Evolutionary conservation across 2,797 vertebrate genomes (phyloP).

Genomic region (Crocidura indochinensis): DNA sequence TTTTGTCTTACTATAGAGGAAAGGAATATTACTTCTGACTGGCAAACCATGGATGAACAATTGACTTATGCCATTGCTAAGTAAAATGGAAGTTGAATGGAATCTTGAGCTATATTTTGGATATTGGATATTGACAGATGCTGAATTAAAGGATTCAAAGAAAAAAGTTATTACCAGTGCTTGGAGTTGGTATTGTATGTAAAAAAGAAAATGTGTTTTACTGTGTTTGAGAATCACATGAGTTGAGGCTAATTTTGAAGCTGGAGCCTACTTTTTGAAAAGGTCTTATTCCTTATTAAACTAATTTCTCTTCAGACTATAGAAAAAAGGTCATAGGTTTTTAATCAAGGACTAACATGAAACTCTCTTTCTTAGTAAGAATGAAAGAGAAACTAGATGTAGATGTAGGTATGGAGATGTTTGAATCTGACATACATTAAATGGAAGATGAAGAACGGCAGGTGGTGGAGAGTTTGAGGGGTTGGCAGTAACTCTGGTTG

Average conservation of each 20-base stretch:
- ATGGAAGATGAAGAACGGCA: conserved; percentile 1
- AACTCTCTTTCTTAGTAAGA: conserved; percentile 1
- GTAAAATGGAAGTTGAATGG: conserved; percentile 18
- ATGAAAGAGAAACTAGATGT: conserved; percentile 1
- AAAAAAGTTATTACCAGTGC: not conserved
- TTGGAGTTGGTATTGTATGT: not conserved
- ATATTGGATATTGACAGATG: conserved; percentile 12
- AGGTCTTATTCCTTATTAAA: conserved; percentile 32
- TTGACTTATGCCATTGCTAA: not conserved
- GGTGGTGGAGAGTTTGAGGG: not conserved
- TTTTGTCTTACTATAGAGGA: conserved; percentile 10
- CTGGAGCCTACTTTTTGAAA: not conserved
- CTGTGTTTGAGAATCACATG: not conserved
- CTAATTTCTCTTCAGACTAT: conserved; percentile 5
- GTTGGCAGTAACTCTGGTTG: not conserved
- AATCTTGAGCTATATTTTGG: conserved; percentile 13
- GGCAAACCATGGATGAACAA: not conserved
- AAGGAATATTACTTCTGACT: conserved; percentile 10
- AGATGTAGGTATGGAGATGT: not conserved
- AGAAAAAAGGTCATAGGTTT: not conserved
- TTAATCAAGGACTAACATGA: not conserved
- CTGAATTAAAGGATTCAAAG: conserved; percentile 41
- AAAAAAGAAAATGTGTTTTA: not conserved
- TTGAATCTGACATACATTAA: not conserved
- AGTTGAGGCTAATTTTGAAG: conserved; percentile 16